Evolutionary conservation across 2,797 vertebrate genomes (phyloP).

Genomic region (Coilia nasus): DNA sequence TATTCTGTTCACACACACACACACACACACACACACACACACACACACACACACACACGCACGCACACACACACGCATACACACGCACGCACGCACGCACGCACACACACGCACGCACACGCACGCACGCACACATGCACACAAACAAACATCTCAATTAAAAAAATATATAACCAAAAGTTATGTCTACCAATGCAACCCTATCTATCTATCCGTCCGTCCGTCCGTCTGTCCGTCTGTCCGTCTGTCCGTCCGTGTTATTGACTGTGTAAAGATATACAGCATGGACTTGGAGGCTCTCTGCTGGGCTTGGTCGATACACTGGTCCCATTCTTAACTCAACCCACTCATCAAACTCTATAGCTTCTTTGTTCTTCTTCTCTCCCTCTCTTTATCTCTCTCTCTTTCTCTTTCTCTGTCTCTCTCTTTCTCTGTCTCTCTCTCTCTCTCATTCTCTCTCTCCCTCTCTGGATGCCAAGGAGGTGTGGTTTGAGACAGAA

Average conservation of each 20-base stretch:
- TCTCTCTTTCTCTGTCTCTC: too few species aligned
- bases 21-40: background rate
- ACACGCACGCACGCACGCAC: background rate
- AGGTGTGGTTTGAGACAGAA: too few species aligned
- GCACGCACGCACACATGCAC: background rate
- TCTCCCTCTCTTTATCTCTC: too few species aligned
- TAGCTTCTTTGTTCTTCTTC: too few species aligned
- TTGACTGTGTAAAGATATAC: slow-evolving; percentile 14
- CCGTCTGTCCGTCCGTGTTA: background rate
- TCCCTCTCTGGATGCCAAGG: too few species aligned
- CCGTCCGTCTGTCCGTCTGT: background rate
- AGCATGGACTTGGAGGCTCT: background rate
- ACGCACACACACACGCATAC: background rate
- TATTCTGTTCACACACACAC: background rate
- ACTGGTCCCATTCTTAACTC: background rate
- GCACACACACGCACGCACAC: background rate
- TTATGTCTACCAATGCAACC: background rate
- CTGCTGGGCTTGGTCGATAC: background rate
- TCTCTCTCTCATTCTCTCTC: too few species aligned
- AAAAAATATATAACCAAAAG: background rate
- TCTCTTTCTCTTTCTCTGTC: background rate
- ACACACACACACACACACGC: background rate
- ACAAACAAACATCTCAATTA: background rate
- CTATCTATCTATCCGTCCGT: background rate
- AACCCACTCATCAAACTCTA: background rate